Evolutionary conservation across 2,113 vertebrate species (phyloP), one percentile per base, ranked within the genome.

Genomic region (Eurystomus gularis): DNA sequence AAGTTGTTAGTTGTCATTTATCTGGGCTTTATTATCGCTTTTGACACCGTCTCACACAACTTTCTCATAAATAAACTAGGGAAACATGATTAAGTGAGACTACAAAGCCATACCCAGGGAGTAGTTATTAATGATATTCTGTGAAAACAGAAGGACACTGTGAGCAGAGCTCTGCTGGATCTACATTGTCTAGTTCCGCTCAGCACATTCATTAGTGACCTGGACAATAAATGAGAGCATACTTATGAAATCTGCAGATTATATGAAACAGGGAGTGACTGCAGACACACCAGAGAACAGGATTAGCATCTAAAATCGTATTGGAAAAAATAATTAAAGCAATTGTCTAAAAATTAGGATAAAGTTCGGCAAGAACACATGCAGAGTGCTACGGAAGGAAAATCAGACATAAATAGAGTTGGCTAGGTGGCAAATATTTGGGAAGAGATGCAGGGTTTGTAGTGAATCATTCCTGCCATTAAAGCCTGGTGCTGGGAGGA

Each of bases 191-290:
- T 82, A 42, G 39, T 40, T 78, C 69, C 86, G 60, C 91, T 84
- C 93, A 79, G 77, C 83, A 96, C 70, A 94, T 76, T 94, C 91
- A 96, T 96, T 94, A 97, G 77, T 93, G 91, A 93, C 95, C 95
- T 72, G 61, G 52, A 75, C 7, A 10, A 69, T 60, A 49, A 84
- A 92, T 71, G 25, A 4, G 1, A 93, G 52, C 66, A 84, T 16
- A 31, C 20, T 49, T 90, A 95, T 91, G 88, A 95, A 89, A 92
- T 82, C 81, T 87, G 69, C 61, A 92, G 89, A 93, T 93, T 88
- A 96, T 52, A 91, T 0, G 0, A 89, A 87, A 61, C 73, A 91
- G 84, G 35, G 73, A 42, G 14, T 64, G 81, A 82, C 91, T 69
- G 73, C 73, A 95, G 57, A 88, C 72, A 84, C 72, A 64, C 20